Evolutionary conservation across 2,797 vertebrate genomes (phyloP), one percentile per base, ranked within the genome.

Genomic region (Danionella dracula): DNA sequence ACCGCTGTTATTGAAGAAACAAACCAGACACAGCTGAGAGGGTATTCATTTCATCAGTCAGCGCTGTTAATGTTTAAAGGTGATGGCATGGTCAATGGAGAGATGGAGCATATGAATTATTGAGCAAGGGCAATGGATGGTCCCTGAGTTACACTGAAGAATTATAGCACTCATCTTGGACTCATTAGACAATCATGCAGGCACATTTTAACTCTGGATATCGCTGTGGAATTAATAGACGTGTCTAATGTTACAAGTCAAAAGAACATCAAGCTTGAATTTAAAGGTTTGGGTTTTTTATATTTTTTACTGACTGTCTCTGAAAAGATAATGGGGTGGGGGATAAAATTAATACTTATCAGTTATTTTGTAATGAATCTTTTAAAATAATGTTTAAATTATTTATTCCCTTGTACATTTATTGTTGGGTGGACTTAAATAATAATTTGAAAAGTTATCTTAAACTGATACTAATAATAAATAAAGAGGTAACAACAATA

Each of bases 101-200:
- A 65, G 58, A 70, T 46, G 66, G 11, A 46, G 31, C 46, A 69
- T 75, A 83, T 85, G 82, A 87, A 87, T 87, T 81, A 87, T 88
- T 82, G 71, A 87, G 82, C 27, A 42, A 56, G 72, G 68, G 69
- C 77, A 68, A 72, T 78, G 79, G 61, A 67, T 38, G 35, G 45
- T 59, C 16, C 17, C 57, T 42, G 42, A 38, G 45, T 50, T 50
- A 65, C 37, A 62, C 44, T 20, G 40, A 59, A 61, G 48, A 42
- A 63, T 68, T 57, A 50, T 62, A 55, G 41, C 23, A 19, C 42
- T 62, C 66, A 46, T 69, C 62, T 38, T 55, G 11, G 41, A 55
- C 54, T 60, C 61, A 65, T 72, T 53, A 72, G 56, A 66, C 46
- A 51, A 45, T 58, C 66, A 71, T 32, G 17, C 21, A 51, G 13